phyloP scores from a whole-genome alignment of 2,797 vertebrate genomes.

The Myripristis jacobus region DNA sequence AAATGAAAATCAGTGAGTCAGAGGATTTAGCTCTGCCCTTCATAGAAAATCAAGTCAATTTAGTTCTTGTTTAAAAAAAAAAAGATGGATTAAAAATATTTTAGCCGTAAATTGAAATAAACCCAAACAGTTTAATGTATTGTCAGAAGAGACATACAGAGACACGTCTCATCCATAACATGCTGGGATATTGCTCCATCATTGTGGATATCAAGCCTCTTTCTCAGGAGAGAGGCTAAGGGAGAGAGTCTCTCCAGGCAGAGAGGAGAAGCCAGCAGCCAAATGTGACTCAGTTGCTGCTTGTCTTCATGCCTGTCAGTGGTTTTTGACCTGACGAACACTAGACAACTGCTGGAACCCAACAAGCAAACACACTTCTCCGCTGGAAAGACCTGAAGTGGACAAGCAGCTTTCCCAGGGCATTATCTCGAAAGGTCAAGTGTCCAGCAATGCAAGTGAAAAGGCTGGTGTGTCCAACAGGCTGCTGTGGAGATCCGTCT shows the following conservation, averaged over 20 bases:
- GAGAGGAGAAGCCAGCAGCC: conserved; percentile 11
- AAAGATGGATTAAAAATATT: neutral
- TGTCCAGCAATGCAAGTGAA: conserved; percentile 23
- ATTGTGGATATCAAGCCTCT: neutral
- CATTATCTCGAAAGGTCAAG: conserved; percentile 61
- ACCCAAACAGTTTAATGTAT: neutral
- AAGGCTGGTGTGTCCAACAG: conserved; percentile 16
- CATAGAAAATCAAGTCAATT: neutral
- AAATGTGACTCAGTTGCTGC: conserved; percentile 2
- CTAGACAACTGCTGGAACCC: neutral
- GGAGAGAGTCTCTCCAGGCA: conserved; percentile 22
- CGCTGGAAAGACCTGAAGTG: conserved; percentile 1
- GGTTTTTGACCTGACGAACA: neutral
- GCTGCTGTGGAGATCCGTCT: conserved; percentile 33
- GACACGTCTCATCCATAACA: conserved; percentile 36
- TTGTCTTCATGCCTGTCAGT: conserved; percentile 13
- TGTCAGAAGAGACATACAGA: neutral
- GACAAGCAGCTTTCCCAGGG: conserved; percentile 35
- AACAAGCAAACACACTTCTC: conserved; percentile 6
- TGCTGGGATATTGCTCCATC: conserved; percentile 31
- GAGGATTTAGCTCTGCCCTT: conserved; percentile 5
- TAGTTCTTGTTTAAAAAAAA: neutral
- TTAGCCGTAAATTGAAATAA: neutral
- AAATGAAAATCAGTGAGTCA: neutral
- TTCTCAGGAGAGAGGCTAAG: conserved; percentile 16